Evolutionary conservation across 2,797 vertebrate species (phyloP).

Genomic region (Picus viridis): DNA sequence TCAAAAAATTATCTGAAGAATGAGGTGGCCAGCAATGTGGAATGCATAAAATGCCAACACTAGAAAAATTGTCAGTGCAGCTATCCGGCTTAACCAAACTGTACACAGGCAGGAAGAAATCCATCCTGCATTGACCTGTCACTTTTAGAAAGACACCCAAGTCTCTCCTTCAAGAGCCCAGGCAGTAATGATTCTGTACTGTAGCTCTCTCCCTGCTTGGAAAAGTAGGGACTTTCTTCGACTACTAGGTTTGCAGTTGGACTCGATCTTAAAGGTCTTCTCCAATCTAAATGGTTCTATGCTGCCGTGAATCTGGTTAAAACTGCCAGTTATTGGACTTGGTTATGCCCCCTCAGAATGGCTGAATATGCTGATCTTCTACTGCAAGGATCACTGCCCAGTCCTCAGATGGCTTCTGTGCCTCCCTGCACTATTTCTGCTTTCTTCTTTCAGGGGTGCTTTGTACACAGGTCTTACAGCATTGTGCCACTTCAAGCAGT

Average conservation of each 20-base stretch:
- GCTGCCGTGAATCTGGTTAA: not conserved
- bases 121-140: not conserved
- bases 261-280: too few species aligned
- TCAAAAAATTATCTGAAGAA: not conserved
- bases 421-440: not conserved
- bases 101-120: not conserved
- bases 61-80: not conserved
- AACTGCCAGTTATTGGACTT: not conserved
- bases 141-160: not conserved
- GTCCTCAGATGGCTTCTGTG: not conserved
- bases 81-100: not conserved
- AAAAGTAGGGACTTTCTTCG: not conserved
- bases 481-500: too few species aligned
- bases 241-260: too few species aligned
- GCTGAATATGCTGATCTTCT: not conserved
- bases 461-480: not conserved
- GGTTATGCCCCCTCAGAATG: not conserved
- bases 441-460: not conserved
- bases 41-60: not conserved
- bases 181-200: not conserved
- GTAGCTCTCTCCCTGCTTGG: not conserved
- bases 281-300: too few species aligned
- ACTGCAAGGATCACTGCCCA: not conserved
- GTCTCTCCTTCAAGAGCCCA: not conserved
- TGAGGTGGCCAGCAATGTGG: not conserved